Percentiles rank a stretch among this genome's conserved stretches.
Conservation (phyloP, 2,888 invertebrate species). For the Cactoblastis cactorum region DNA sequence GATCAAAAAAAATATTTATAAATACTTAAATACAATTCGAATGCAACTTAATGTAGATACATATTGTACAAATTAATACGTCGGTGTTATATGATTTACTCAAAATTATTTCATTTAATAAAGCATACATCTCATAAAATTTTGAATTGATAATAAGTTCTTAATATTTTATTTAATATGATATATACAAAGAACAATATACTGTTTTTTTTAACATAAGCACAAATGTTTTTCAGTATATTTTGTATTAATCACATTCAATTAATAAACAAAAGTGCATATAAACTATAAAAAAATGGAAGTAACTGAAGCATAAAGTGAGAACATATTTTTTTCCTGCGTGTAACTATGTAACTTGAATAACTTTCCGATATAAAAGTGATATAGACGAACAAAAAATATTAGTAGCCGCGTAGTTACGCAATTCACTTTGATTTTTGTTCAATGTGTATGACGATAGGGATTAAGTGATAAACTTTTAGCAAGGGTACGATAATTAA, state of each 20-base stretch:
- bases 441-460: background rate
- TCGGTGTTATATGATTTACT: too few species aligned
- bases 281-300: background rate
- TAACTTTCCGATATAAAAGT: slow-evolving; percentile 15
- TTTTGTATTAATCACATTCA: background rate
- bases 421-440: slow-evolving; percentile 15
- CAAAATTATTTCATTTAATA: too few species aligned
- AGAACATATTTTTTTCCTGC: background rate
- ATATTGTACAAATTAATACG: too few species aligned
- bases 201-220: too few species aligned
- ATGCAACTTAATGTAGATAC: too few species aligned
- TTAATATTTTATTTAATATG: too few species aligned
- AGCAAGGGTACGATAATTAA: background rate
- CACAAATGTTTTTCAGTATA: too few species aligned
- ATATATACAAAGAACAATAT: too few species aligned
- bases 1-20: too few species aligned
- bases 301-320: slow-evolving; percentile 4
- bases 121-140: too few species aligned
- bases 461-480: background rate
- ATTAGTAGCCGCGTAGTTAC: slow-evolving; percentile 9
- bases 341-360: slow-evolving; percentile 7
- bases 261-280: background rate
- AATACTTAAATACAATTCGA: too few species aligned
- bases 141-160: too few species aligned
- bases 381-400: slow-evolving; percentile 11